Percentiles rank a stretch among this genome's conserved stretches.
Evolutionary conservation across 2,797 vertebrate genomes (phyloP).

Genomic region (Petrocephalus schoutedeni): DNA sequence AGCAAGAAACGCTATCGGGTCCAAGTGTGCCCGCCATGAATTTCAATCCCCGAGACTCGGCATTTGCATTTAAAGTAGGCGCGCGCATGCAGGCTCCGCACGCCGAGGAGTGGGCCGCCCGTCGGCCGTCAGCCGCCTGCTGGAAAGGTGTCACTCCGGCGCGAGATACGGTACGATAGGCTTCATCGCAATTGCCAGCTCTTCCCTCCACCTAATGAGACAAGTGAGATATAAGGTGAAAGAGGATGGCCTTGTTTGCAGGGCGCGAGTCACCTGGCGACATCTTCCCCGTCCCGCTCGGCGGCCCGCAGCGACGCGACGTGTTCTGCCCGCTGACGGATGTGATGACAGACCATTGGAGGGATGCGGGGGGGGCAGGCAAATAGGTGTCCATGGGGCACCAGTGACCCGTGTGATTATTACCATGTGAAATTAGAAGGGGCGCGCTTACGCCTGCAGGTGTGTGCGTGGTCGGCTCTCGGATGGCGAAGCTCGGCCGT

Average conservation of each 20-base stretch:
- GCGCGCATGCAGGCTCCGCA: constrained; percentile 47
- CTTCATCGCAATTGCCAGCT: constrained; percentile 20
- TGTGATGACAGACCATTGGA: background rate
- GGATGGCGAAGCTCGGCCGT: background rate
- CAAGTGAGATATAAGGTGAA: constrained; percentile 48
- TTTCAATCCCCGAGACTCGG: constrained; percentile 60
- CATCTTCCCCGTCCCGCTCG: background rate
- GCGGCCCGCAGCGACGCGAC: background rate
- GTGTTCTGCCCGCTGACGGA: background rate
- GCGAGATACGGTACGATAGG: constrained; percentile 53
- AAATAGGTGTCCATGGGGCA: background rate
- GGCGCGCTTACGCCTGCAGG: constrained; percentile 25
- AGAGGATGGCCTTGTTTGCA: constrained; percentile 34
- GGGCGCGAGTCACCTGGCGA: background rate
- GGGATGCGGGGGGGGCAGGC: background rate
- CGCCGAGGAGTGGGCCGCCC: constrained; percentile 57
- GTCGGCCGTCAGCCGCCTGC: constrained; percentile 51
- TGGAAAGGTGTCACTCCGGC: constrained; percentile 57
- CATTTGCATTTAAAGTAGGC: constrained; percentile 77
- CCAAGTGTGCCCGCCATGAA: constrained; percentile 49
- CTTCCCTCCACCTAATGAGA: constrained; percentile 33
- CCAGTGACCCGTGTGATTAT: constrained; percentile 27
- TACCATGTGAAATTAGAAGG: constrained; percentile 33
- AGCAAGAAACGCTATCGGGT: constrained; percentile 9
- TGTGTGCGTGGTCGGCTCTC: constrained; percentile 23